Evolutionary conservation across 2,797 vertebrate genomes (phyloP).

Genomic region (Labeo calbasu): DNA sequence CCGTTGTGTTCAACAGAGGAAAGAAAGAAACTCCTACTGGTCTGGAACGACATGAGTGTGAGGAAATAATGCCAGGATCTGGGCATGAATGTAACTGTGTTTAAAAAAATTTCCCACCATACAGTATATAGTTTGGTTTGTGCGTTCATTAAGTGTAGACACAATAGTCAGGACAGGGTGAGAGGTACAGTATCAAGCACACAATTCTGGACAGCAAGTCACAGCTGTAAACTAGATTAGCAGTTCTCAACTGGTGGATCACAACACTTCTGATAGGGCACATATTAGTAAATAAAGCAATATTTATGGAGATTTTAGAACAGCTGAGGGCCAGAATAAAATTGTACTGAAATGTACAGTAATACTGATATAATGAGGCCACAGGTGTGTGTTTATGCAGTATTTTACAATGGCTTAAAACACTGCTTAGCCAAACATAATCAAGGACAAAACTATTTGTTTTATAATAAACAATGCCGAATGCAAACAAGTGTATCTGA

Average conservation of each 20-base stretch:
- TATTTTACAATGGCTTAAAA: background rate
- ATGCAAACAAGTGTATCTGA: background rate
- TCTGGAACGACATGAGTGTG: background rate
- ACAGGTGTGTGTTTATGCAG: background rate
- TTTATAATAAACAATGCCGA: background rate
- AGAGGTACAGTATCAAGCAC: constrained; percentile 7
- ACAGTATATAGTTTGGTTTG: constrained; percentile 6
- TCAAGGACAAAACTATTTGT: background rate
- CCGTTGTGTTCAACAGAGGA: background rate
- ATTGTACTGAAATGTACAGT: background rate
- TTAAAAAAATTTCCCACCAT: background rate
- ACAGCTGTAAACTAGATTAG: constrained; percentile 15
- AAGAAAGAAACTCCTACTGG: background rate
- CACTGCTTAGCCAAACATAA: background rate
- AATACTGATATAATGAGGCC: background rate
- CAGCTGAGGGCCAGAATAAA: background rate
- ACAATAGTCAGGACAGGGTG: constrained; percentile 18
- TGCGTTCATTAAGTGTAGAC: background rate
- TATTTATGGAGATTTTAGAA: background rate
- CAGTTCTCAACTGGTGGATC: constrained; percentile 5
- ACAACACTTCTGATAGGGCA: background rate
- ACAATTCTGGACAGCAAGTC: constrained; percentile 1
- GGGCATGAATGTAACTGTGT: background rate
- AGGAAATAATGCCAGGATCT: constrained; percentile 13
- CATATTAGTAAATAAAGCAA: background rate